These are phyloP conservation scores for Drosophila pallidifrons DNA, from an alignment of 1,140 invertebrate species.

Conservation along the genomic window DNA sequence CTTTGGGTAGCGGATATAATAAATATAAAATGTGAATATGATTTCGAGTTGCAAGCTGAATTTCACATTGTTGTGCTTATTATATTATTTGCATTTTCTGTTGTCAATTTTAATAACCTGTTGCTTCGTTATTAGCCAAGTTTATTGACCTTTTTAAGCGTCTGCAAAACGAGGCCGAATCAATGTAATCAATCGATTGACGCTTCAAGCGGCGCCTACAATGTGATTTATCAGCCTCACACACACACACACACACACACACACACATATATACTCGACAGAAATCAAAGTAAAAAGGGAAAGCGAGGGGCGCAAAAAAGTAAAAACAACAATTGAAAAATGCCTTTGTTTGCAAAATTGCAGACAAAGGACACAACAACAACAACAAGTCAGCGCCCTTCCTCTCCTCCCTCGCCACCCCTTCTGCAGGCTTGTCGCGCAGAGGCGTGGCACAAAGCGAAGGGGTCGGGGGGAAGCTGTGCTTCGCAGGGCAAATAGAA, in stretches of 20 bases:
- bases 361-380: constrained; percentile 69
- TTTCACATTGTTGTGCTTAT: too few relatives aligned
- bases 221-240: constrained; percentile 52
- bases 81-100: neutral
- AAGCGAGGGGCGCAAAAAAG: constrained; percentile 29
- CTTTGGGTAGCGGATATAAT: too few relatives aligned
- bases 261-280: neutral
- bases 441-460: constrained; percentile 24
- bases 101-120: neutral
- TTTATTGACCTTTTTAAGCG: constrained; percentile 1
- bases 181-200: constrained; percentile 82
- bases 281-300: constrained; percentile 42
- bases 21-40: too few relatives aligned
- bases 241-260: constrained; percentile 2
- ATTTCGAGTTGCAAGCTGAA: too few relatives aligned
- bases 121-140: neutral
- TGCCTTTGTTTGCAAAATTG: constrained; percentile 71
- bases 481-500: constrained; percentile 64
- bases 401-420: neutral
- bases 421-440: constrained; percentile 16
- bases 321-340: constrained; percentile 76
- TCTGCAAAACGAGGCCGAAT: constrained; percentile 36
- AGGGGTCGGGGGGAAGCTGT: neutral
- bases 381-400: constrained; percentile 23
- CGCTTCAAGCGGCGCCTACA: constrained; percentile 53